A percentile compares a stretch with the other conserved stretches of the same genome.
These are phyloP conservation scores for Haliclona indistincta DNA, from an alignment of 37 sponge, comb jelly and placozoan species.

Conservation along the genomic window DNA sequence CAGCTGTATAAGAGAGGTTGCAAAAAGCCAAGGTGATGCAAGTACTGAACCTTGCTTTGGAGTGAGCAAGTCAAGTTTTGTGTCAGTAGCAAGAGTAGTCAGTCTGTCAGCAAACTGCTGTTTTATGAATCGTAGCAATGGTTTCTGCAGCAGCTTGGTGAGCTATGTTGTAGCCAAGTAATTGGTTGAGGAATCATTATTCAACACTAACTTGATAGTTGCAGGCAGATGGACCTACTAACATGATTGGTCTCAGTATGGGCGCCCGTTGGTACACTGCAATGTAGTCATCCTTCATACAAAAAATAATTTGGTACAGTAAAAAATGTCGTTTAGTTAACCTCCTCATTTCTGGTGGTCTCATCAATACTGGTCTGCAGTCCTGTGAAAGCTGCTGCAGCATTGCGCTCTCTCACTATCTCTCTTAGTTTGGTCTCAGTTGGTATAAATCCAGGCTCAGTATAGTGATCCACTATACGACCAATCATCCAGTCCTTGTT, in stretches of 20 bases:
- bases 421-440: neutral
- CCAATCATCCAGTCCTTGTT: slow-evolving; percentile 54
- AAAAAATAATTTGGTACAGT: neutral
- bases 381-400: too few relatives aligned
- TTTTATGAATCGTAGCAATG: slow-evolving; percentile 30
- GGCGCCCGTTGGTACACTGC: slow-evolving; percentile 41
- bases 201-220: slow-evolving; percentile 12
- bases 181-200: neutral
- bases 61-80: neutral
- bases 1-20: neutral
- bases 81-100: neutral
- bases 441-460: slow-evolving; percentile 34
- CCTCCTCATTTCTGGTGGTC: too few relatives aligned
- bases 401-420: neutral
- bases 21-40: neutral
- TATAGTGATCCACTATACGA: slow-evolving; percentile 28
- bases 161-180: slow-evolving; percentile 4
- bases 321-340: too few relatives aligned
- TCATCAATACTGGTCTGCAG: too few relatives aligned
- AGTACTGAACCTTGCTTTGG: neutral
- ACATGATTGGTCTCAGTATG: slow-evolving; percentile 45
- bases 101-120: slow-evolving; percentile 40
- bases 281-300: too few relatives aligned
- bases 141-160: slow-evolving; percentile 40
- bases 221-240: slow-evolving; percentile 39